These are phyloP conservation scores for Vespertilio murinus DNA, from an alignment of 2,797 vertebrate genomes.

Conservation along the genomic window DNA sequence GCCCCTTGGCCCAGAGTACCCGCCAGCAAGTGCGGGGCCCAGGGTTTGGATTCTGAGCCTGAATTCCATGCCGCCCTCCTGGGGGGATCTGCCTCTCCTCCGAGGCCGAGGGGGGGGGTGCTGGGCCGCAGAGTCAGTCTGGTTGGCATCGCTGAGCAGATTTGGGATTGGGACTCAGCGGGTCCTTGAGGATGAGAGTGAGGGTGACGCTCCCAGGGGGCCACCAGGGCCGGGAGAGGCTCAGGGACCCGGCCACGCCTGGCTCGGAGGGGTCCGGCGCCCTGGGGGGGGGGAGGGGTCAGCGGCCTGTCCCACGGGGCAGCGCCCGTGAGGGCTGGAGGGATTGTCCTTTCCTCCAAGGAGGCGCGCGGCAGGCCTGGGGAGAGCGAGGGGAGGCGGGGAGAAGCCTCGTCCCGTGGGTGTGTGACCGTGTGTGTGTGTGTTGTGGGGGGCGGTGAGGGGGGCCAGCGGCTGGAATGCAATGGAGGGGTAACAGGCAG, in stretches of 20 bases:
- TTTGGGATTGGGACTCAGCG: background rate
- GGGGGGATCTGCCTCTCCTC: background rate
- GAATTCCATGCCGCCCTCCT: background rate
- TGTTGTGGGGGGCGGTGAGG: background rate
- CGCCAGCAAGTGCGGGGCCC: background rate
- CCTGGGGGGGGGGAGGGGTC: too few relatives aligned
- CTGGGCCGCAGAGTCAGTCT: background rate
- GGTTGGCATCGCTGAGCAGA: accelerated
- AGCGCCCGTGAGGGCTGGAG: background rate
- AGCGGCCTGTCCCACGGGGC: background rate
- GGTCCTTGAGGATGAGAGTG: background rate
- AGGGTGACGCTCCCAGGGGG: background rate
- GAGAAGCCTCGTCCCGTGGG: background rate
- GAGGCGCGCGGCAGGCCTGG: background rate
- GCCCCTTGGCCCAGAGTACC: background rate
- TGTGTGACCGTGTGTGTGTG: background rate
- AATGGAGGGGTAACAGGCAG: background rate
- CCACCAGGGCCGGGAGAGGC: background rate
- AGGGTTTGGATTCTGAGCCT: background rate
- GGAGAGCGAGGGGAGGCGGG: background rate
- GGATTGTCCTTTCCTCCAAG: background rate
- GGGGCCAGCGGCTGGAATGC: background rate
- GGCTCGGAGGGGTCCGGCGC: background rate
- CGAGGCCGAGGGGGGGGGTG: background rate
- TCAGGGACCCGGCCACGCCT: background rate